These are phyloP conservation scores for Trilocha varians DNA, from an alignment of 2,888 invertebrate genomes.

Conservation along the genomic window DNA sequence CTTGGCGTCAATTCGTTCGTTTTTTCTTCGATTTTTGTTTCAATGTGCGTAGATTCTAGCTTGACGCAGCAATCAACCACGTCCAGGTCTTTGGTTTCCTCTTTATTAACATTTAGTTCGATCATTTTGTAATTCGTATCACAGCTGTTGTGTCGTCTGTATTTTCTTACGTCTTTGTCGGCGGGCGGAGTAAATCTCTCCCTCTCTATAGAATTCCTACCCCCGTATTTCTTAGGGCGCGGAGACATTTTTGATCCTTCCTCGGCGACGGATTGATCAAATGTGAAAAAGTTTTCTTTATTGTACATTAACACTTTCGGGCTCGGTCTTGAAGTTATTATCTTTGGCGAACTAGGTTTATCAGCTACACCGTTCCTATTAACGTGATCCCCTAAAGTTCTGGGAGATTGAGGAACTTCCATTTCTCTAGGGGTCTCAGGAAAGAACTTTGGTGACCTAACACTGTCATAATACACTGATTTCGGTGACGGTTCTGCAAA, in stretches of 20 bases:
- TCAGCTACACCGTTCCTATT: conserved; percentile 51
- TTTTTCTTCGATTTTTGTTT: conserved; percentile 36
- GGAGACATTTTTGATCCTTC: conserved; percentile 38
- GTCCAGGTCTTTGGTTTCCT: conserved; percentile 35
- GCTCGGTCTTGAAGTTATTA: conserved; percentile 48
- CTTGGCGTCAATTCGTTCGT: conserved; percentile 32
- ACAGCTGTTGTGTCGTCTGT: conserved; percentile 59
- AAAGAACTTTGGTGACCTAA: conserved; percentile 61
- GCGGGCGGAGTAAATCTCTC: conserved; percentile 58
- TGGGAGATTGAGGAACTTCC: conserved; percentile 54
- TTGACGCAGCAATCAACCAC: conserved; percentile 61
- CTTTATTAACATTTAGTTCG: conserved; percentile 44
- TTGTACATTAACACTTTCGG: conserved; percentile 58
- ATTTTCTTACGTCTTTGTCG: conserved; percentile 54
- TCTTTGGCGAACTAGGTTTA: conserved; percentile 51
- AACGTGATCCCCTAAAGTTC: conserved; percentile 44
- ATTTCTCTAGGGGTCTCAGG: conserved; percentile 52
- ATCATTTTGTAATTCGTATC: conserved; percentile 58
- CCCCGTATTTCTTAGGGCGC: conserved; percentile 51
- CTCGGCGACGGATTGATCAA: conserved; percentile 40
- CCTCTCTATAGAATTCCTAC: conserved; percentile 57
- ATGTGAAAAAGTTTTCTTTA: conserved; percentile 64
- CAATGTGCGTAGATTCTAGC: conserved; percentile 42
- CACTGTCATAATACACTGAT: conserved; percentile 61
- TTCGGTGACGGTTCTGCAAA: conserved; percentile 60